phyloP scores from a whole-genome alignment of 2,888 invertebrate species.

The Mechanitis messenoides region DNA sequence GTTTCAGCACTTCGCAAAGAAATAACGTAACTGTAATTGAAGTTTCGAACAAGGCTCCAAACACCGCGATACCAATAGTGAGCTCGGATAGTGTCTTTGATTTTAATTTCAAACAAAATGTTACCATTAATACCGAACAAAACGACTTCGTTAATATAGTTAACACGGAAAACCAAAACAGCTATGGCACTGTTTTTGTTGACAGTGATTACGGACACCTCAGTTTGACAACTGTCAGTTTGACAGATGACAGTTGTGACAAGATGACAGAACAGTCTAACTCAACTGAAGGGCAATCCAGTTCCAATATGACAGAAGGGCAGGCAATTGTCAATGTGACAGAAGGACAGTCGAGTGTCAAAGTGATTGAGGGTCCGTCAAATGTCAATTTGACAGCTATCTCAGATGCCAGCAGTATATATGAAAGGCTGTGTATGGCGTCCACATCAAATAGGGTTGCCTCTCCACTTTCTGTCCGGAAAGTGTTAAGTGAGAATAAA shows the following conservation, averaged over 20 bases:
- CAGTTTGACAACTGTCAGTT: slow-evolving; percentile 61
- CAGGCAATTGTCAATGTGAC: slow-evolving; percentile 35
- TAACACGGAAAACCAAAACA: slow-evolving; percentile 54
- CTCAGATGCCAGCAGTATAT: slow-evolving; percentile 41
- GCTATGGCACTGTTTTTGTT: slow-evolving; percentile 57
- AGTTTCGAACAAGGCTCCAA: slow-evolving; percentile 73
- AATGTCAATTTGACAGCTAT: slow-evolving; percentile 46
- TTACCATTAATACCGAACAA: slow-evolving; percentile 34
- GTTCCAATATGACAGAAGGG: slow-evolving; percentile 38
- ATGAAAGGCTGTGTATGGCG: slow-evolving; percentile 62
- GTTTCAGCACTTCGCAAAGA: slow-evolving; percentile 45
- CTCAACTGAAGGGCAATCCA: slow-evolving; percentile 17
- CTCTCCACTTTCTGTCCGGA: slow-evolving; percentile 46
- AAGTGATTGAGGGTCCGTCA: slow-evolving; percentile 29
- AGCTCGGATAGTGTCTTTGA: slow-evolving; percentile 57
- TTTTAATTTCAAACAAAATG: slow-evolving; percentile 53
- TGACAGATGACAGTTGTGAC: slow-evolving; percentile 28
- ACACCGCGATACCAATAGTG: slow-evolving; percentile 63
- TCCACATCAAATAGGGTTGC: slow-evolving; percentile 52
- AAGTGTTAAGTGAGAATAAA: slow-evolving; percentile 47
- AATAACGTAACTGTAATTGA: slow-evolving; percentile 79
- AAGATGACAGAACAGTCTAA: slow-evolving; percentile 27
- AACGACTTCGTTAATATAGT: slow-evolving; percentile 60
- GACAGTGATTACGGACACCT: slow-evolving; percentile 61
- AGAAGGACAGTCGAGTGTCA: slow-evolving; percentile 35